phyloP scores from a whole-genome alignment of 2,888 invertebrate genomes.

The Cactoblastis cactorum region DNA sequence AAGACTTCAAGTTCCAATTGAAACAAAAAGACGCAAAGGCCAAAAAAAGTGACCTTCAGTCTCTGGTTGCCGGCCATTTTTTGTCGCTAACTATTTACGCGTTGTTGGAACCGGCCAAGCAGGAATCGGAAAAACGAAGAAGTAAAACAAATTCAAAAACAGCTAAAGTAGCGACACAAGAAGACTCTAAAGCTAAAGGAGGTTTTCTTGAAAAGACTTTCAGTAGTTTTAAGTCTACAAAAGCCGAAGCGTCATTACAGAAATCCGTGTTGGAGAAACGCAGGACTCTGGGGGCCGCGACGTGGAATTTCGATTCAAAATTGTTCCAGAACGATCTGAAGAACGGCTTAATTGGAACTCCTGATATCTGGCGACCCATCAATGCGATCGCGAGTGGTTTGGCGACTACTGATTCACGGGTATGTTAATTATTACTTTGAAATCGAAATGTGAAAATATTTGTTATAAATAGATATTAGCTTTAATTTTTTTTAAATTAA shows the following conservation, averaged over 20 bases:
- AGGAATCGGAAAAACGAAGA: conserved; percentile 56
- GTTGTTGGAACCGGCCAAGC: conserved; percentile 79
- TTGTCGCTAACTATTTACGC: conserved; percentile 85
- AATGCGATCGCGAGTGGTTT: conserved; percentile 83
- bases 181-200: conserved; percentile 68
- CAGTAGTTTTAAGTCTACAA: conserved; percentile 67
- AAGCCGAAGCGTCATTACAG: conserved; percentile 62
- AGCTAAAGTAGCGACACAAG: conserved; percentile 60
- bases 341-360: conserved; percentile 81
- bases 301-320: conserved; percentile 83
- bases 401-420: conserved; percentile 71
- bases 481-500: no score
- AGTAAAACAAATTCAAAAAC: conserved; percentile 58
- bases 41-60: conserved; percentile 74
- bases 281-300: conserved; percentile 83
- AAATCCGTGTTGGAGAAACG: conserved; percentile 80
- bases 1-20: conserved; percentile 85
- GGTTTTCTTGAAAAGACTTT: conserved; percentile 74
- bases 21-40: conserved; percentile 76
- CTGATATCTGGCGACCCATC: conserved; percentile 84
- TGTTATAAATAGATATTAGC: no score
- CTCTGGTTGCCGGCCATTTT: conserved; percentile 82
- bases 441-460: no score
- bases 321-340: conserved; percentile 81
- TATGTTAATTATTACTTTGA: conserved; percentile 38